Conservation (phyloP, 2,797 vertebrate species). For the Phylloscopus collybita region DNA sequence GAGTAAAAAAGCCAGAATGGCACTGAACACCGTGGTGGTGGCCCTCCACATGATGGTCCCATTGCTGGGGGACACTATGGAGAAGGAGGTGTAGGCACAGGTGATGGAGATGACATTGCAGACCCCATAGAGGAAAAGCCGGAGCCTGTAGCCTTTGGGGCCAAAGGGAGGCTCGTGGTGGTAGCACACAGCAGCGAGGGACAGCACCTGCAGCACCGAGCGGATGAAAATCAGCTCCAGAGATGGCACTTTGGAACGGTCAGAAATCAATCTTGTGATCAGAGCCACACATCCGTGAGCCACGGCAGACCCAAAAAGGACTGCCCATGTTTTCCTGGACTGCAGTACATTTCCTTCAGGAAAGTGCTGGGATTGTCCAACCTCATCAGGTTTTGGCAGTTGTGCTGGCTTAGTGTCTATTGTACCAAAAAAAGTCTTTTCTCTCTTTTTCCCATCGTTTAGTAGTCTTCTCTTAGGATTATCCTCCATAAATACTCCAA, state of each 20-base stretch:
- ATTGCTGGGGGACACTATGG: slow-evolving; percentile 90
- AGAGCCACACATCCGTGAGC: slow-evolving; percentile 92
- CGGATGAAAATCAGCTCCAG: slow-evolving; percentile 93
- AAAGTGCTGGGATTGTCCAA: slow-evolving; percentile 84
- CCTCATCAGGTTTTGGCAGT: slow-evolving; percentile 78
- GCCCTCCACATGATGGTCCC: slow-evolving; percentile 94
- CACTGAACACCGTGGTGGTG: slow-evolving; percentile 92
- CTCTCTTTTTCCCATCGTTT: slow-evolving; percentile 79
- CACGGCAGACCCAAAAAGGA: slow-evolving; percentile 88
- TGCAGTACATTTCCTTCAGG: slow-evolving; percentile 87
- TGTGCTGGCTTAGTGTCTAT: slow-evolving; percentile 79
- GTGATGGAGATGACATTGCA: slow-evolving; percentile 95
- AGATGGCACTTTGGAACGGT: slow-evolving; percentile 90
- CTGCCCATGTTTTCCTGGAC: slow-evolving; percentile 89
- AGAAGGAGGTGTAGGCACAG: slow-evolving; percentile 93
- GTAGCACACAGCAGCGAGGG: slow-evolving; percentile 87
- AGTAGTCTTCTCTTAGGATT: slow-evolving; percentile 88
- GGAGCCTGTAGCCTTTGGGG: slow-evolving; percentile 88
- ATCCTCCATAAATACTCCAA: slow-evolving; percentile 88
- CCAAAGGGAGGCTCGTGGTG: slow-evolving; percentile 91
- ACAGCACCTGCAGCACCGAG: slow-evolving; percentile 89
- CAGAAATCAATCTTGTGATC: slow-evolving; percentile 88
- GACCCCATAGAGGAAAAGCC: slow-evolving; percentile 90
- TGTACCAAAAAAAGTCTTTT: slow-evolving; percentile 85
- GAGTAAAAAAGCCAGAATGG: slow-evolving; percentile 91